Evolutionary conservation across 2,113 vertebrate species (phyloP).

Genomic region (Lepidothrix coronata): DNA sequence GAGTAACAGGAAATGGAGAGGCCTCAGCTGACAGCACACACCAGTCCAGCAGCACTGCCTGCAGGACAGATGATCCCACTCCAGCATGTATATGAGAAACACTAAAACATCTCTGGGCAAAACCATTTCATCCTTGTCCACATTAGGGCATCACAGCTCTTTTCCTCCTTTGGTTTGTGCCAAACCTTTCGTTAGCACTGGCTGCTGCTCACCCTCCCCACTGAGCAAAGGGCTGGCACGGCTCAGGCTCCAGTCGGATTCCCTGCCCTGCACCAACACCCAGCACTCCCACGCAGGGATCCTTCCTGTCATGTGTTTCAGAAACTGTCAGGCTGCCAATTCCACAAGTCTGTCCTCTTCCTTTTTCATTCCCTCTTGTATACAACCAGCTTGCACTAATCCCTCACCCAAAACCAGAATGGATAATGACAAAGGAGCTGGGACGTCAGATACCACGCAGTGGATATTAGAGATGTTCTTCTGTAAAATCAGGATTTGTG

Average conservation of each 20-base stretch:
- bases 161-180: background rate
- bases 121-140: background rate
- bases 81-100: fast-evolving
- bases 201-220: background rate
- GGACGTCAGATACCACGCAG: fast-evolving
- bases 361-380: background rate
- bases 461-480: background rate
- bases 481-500: background rate
- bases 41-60: background rate
- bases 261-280: fast-evolving
- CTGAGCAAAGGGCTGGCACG: background rate
- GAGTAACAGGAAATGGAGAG: background rate
- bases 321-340: background rate
- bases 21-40: background rate
- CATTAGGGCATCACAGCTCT: background rate
- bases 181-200: background rate
- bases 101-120: background rate
- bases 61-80: background rate
- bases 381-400: background rate
- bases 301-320: background rate
- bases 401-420: background rate
- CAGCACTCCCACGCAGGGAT: background rate
- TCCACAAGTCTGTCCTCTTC: background rate
- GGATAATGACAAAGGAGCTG: fast-evolving
- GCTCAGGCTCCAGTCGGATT: background rate